Evolutionary conservation across 1,140 invertebrate genomes (phyloP), one percentile per base, ranked within the genome.

Genomic region (Bombus fervidus): DNA sequence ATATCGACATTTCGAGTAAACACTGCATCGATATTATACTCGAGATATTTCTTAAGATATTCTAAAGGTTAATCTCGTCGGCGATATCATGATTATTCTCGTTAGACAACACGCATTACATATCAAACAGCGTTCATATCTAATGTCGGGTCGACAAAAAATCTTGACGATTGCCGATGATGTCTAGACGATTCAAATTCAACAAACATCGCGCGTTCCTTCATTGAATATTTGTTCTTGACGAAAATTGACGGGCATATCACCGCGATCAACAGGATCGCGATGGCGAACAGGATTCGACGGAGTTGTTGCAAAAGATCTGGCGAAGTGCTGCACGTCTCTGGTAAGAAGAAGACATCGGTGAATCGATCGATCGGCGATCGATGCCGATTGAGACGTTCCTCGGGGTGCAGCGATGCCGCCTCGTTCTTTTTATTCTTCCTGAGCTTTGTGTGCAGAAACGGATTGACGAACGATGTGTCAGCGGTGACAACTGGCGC

Each of bases 401-500:
- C 89, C 83, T 90, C 91, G 90, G 75, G 87, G 77, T 64, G 87
- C 79, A 78, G 28, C 81, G 88, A 85, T 81, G 91, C 85, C 87
- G 88, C 87, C 85, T 66, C 90, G 81, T 87, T 81, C 91, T 92
- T 94, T 92, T 94, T 92, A 91, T 90, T 88, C 87, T 86, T 85
- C 68, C 74, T 75, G 72, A 92, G 92, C 92, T 94, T 94, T 93
- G 93, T 93, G 91, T 91, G 92, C 89, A 93, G 91, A 93, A 92
- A 93, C 92, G 85, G 92, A 90, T 95, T 95, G 95, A 95, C 94
- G 92, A 94, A 95, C 94, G 94, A 95, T 93, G 94, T 95, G 94
- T 95, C 95, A 95, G 94, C 94, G 87, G 92, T 95, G 95, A 95
- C 95, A 95, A 95, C 95, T 95, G 93, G 94, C 94, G 93, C 94